phyloP scores from a whole-genome alignment of 1,140 invertebrate genomes.

The Maconellicoccus hirsutus region DNA sequence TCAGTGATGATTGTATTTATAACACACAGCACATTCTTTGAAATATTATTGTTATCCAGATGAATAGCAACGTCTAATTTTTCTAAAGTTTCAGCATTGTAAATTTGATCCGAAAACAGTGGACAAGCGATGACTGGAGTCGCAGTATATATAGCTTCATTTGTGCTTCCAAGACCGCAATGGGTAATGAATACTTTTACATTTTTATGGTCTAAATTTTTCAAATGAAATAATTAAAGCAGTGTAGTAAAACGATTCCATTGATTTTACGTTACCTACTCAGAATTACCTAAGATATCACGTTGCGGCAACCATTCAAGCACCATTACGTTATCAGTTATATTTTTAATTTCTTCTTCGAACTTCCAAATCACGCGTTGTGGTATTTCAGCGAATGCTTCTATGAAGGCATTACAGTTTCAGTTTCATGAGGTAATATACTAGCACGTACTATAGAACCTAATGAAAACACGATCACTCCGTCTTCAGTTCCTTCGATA shows the following conservation, averaged over 20 bases:
- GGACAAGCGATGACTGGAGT: slow-evolving; percentile 43
- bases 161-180: slow-evolving; percentile 46
- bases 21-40: slow-evolving; percentile 37
- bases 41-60: not conserved
- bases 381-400: slow-evolving; percentile 44
- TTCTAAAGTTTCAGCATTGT: slow-evolving; percentile 32
- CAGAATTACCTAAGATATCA: slow-evolving; percentile 40
- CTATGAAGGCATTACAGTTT: slow-evolving; percentile 45
- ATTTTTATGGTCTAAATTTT: slow-evolving; percentile 40
- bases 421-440: slow-evolving; percentile 41
- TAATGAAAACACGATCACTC: slow-evolving; percentile 55
- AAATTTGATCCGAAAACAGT: slow-evolving; percentile 34
- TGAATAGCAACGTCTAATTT: slow-evolving; percentile 19
- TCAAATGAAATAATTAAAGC: too few relatives aligned
- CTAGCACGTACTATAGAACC: slow-evolving; percentile 39
- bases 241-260: too few relatives aligned
- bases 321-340: slow-evolving; percentile 43
- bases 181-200: slow-evolving; percentile 47
- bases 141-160: slow-evolving; percentile 43
- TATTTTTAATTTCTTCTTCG: slow-evolving; percentile 39
- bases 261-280: too few relatives aligned
- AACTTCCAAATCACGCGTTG: slow-evolving; percentile 52
- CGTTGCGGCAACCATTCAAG: slow-evolving; percentile 50
- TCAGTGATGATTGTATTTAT: not conserved
- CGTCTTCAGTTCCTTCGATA: slow-evolving; percentile 43